Evolutionary conservation across 2,113 vertebrate genomes (phyloP), one percentile per base, ranked within the genome.

Genomic region (Channa maculata): DNA sequence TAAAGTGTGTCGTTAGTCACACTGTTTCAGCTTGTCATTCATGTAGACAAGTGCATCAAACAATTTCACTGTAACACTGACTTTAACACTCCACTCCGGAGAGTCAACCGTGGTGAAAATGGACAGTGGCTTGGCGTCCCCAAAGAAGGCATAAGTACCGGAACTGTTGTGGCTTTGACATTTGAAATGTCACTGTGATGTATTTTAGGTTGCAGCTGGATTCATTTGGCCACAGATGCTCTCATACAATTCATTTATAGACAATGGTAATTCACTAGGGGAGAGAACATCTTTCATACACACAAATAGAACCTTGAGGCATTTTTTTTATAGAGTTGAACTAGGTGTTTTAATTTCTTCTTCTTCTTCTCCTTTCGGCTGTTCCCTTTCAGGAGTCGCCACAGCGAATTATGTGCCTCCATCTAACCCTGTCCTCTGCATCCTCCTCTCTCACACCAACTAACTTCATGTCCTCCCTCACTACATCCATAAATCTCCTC

Each of bases 101-200:
- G 81, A 68, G 61, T 39, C 59, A 77, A 60, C 55, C 43, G 36
- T 59, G 64, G 48, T 64, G 57, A 14, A 79, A 82, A 69, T 39
- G 65, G 83, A 84, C 73, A 50, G 50, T 12, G 70, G 67, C 24
- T 24, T 24, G 24, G 24, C 24, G 1, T 24, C 24, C 24, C 24
- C 24, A 24, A 24, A 24, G 53, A 36, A 51, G 68, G 60, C 60
- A 34, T 80, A 86, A 88, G 83, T 86, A 51, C 75, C 77, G 71
- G 79, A 88, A 89, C 85, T 53, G 85, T 89, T 86, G 85, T 69
- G 88, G 80, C 62, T 85, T 51, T 89, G 88, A 89, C 86, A 88
- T 90, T 90, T 88, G 54, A 90, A 86, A 69, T 61, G 76, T 77
- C 45, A 39, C 41, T 14, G 53, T 9, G 62, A 62, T 59, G 51